Evolutionary conservation across 2,888 invertebrate species (phyloP).

Genomic region (Pyrochroa serraticornis): DNA sequence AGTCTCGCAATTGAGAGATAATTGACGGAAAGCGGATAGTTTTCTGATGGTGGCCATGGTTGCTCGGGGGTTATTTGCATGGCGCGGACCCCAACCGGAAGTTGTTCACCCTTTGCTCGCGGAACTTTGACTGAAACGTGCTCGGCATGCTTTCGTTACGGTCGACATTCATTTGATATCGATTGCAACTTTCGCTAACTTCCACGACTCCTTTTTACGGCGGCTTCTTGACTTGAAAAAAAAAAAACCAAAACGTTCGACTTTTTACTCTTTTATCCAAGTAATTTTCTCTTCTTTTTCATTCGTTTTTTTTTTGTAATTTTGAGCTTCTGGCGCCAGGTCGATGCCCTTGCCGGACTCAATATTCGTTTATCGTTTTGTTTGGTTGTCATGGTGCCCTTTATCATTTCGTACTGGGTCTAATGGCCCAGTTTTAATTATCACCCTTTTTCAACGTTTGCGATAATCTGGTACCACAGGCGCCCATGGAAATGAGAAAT

Average conservation of each 20-base stretch:
- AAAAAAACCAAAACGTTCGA: no score
- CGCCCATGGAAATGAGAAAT: no score
- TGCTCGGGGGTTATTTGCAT: background rate
- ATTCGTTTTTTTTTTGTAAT: constrained; percentile 6
- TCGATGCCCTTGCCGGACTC: constrained; percentile 29
- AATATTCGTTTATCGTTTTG: constrained; percentile 8
- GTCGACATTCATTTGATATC: constrained; percentile 55
- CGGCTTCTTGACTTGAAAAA: no score
- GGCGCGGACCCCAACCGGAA: constrained; percentile 20
- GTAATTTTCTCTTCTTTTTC: constrained; percentile 12
- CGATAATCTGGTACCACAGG: no score
- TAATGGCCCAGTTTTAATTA: constrained; percentile 17
- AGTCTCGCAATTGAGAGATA: constrained; percentile 51
- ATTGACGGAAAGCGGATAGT: constrained; percentile 51
- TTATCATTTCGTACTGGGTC: background rate
- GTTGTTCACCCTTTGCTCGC: constrained; percentile 47
- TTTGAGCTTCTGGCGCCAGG: constrained; percentile 25
- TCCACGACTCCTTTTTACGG: background rate
- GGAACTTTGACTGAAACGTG: constrained; percentile 55
- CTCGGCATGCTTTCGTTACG: constrained; percentile 48
- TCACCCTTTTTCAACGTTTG: constrained; percentile 14
- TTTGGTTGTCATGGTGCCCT: constrained; percentile 40
- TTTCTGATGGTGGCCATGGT: constrained; percentile 41
- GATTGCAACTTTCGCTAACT: constrained; percentile 54
- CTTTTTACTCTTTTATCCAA: constrained; percentile 19